Base-by-base conservation (phyloP, 2,113 vertebrate genomes). In the Pongo pygmaeus region DNA sequence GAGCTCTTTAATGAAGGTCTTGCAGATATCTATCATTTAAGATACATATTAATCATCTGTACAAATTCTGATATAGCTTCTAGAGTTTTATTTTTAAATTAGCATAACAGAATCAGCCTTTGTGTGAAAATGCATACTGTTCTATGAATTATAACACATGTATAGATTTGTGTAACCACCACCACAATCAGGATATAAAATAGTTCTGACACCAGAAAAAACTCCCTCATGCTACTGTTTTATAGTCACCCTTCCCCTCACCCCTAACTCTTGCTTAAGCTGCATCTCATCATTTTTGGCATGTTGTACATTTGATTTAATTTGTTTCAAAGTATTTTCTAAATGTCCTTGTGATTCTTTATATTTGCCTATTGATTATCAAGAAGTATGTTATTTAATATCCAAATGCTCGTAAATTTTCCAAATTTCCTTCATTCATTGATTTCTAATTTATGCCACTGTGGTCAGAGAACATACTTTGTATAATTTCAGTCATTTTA, bases 61-160 rank as follows among this genome's bases (percentile, higher is more conserved):
- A 88, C 88, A 96, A 97, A 97, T 97, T 94, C 95, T 93, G 85
- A 38, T 97, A 90, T 92, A 93, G 89, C 93, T 97, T 98, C 96
- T 97, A 85, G 13, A 84, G n/a, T 46, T 96, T 98, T 30, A 46
- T 67, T 50, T 92, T 52, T 89, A 77, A 80, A 61, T 46, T 20
- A 64, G 2, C 32, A 40, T n/a, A 46, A 30, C 46, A 64, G 27
- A 69, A 84, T 8, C 50, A n/a, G 57, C 59, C 46, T 48, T 48
- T 4, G 14, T 10, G 43, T 32, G 77, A 40, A 32, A 7, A 3
- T 57, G 25, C 11, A 2, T 48, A 48, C 14, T 55, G 9, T 22
- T 57, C 18, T 80, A 4, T 69, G 61, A 75, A 59, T 67, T 90
- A 74, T 35, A 50, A 52, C n/a, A 52, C 25, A 2, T 11, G 70